Percentiles rank a stretch among this genome's conserved stretches.
Conservation (phyloP, 2,113 vertebrate species). For the Sterrhoptilus dennistouni region DNA sequence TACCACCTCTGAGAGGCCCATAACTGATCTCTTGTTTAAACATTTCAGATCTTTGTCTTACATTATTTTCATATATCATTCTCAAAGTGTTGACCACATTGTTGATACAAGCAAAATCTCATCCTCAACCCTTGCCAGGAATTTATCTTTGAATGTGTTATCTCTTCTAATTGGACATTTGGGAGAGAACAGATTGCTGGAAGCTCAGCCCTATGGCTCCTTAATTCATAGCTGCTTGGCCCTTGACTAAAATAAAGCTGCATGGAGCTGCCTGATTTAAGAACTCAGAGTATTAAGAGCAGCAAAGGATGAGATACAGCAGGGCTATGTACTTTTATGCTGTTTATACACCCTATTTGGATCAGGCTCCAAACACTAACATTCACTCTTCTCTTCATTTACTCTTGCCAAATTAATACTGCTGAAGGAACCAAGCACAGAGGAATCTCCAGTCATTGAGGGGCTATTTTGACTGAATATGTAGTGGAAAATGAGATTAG, state of each 20-base stretch:
- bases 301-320: neutral
- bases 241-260: slow-evolving; percentile 67
- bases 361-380: neutral
- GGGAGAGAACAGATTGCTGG: slow-evolving; percentile 64
- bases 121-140: slow-evolving; percentile 38
- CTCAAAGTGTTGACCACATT: slow-evolving; percentile 34
- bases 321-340: neutral
- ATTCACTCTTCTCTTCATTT: neutral
- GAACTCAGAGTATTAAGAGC: slow-evolving; percentile 33
- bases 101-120: slow-evolving; percentile 65
- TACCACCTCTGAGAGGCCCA: slow-evolving; percentile 47
- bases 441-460: slow-evolving; percentile 11
- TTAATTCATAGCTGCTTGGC: slow-evolving; percentile 66
- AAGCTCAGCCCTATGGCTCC: slow-evolving; percentile 51
- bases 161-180: slow-evolving; percentile 67
- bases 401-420: slow-evolving; percentile 32
- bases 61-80: slow-evolving; percentile 53
- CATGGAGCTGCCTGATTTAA: slow-evolving; percentile 56
- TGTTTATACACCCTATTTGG: neutral
- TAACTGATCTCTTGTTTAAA: slow-evolving; percentile 61
- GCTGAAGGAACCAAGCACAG: slow-evolving; percentile 3
- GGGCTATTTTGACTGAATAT: slow-evolving; percentile 36
- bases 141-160: slow-evolving; percentile 54
- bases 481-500: slow-evolving; percentile 58
- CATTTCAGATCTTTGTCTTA: slow-evolving; percentile 45